Base-by-base conservation (phyloP, 2,888 invertebrate species). In the Cephonodes hylas region DNA sequence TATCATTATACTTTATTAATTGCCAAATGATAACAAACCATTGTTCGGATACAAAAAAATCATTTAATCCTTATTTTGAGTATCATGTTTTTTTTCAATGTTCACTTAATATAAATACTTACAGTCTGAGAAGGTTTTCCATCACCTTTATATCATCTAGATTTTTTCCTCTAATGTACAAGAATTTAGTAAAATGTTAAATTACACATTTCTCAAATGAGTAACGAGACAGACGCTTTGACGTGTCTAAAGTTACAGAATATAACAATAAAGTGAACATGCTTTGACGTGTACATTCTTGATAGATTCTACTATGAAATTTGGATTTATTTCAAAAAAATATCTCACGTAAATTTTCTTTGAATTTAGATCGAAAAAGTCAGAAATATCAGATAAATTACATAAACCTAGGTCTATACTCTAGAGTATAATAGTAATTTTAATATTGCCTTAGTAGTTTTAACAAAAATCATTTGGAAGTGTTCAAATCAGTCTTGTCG, bases 401-500 rank as follows among this genome's bases (percentile, higher is more conserved):
- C n/a, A n/a, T n/a, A n/a, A n/a, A n/a, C n/a, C n/a, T n/a, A n/a
- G n/a, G n/a, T n/a, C n/a, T n/a, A n/a, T n/a, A n/a, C n/a, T n/a
- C n/a, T n/a, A n/a, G n/a, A n/a, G n/a, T n/a, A n/a, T n/a, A n/a
- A n/a, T n/a, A n/a, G n/a, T n/a, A n/a, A n/a, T n/a, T n/a, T n/a
- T n/a, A n/a, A n/a, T n/a, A n/a, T n/a, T n/a, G 22, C 10, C 10
- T 46, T n/a, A 23, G 15, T n/a, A 15, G 10, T 8, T 31, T 27
- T 3, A 15, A 4, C 31, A 18, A 10, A 10, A 31, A 46, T 45
- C 18, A 59, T 15, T 45, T 31, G n/a, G 23, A 27, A 15, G 15
- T 34, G 20, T 59, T 31, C 20, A 27, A 25, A 57, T 61, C 61
- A 61, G 61, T 57, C 61, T 57, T 45, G 31, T 56, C 22, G 18